These are phyloP conservation scores for Pterostichus niger DNA, from an alignment of 2,888 invertebrate species.

Conservation along the genomic window DNA sequence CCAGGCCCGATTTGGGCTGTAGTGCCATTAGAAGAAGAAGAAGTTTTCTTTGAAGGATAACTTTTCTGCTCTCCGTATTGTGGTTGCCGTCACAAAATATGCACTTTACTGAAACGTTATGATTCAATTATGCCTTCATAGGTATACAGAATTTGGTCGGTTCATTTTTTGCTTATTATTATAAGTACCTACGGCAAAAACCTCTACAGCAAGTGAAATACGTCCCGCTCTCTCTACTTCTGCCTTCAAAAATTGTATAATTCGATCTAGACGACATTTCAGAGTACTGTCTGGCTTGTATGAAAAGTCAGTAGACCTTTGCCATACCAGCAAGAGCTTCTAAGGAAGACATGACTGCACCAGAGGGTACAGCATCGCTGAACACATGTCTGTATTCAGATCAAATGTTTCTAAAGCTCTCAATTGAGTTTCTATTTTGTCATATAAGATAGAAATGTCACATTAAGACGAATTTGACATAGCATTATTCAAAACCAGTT, in stretches of 20 bases:
- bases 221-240: conserved; percentile 10
- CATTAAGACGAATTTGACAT: background rate
- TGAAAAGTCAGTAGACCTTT: background rate
- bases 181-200: background rate
- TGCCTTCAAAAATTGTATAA: conserved; percentile 6
- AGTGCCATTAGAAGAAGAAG: no score
- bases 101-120: conserved; percentile 9
- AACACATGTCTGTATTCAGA: conserved; percentile 17
- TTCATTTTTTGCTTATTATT: background rate
- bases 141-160: no score
- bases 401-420: conserved; percentile 21
- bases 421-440: conserved; percentile 49
- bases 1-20: no score
- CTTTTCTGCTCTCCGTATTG: conserved; percentile 27
- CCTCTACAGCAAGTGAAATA: background rate
- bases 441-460: conserved; percentile 12
- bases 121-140: background rate
- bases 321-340: conserved; percentile 2
- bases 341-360: conserved; percentile 28
- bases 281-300: background rate
- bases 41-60: conserved; percentile 51
- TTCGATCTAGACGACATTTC: background rate
- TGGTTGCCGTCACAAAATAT: conserved; percentile 47
- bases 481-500: conserved; percentile 29
- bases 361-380: conserved; percentile 46